Conservation (phyloP, 92 coral and sea anemone species). For the Siderastrea radians region DNA sequence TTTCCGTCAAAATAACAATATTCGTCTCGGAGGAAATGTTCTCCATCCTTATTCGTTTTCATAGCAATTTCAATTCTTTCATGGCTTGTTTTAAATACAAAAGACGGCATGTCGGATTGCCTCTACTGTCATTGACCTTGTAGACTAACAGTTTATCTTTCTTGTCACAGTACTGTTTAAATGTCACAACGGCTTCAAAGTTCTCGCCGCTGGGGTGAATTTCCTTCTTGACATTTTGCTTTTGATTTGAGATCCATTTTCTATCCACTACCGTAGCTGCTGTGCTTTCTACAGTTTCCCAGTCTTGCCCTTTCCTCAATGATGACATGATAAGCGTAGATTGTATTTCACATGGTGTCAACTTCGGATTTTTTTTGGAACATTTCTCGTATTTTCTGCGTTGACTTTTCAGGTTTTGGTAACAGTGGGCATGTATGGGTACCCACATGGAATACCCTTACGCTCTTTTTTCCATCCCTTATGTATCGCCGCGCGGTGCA, state of each 20-base stretch:
- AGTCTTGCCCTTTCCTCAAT: slow-evolving; percentile 30
- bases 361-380: slow-evolving; percentile 28
- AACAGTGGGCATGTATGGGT: slow-evolving; percentile 40
- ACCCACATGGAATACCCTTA: slow-evolving; percentile 41
- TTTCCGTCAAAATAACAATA: slow-evolving; percentile 74
- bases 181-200: slow-evolving; percentile 42
- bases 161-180: slow-evolving; percentile 46
- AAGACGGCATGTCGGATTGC: slow-evolving; percentile 69
- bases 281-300: slow-evolving; percentile 23
- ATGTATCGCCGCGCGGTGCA: slow-evolving; percentile 70
- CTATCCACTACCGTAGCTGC: slow-evolving; percentile 29
- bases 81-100: slow-evolving; percentile 60
- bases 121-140: slow-evolving; percentile 66
- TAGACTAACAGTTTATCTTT: slow-evolving; percentile 47
- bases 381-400: slow-evolving; percentile 15
- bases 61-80: slow-evolving; percentile 59
- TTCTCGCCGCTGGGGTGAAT: slow-evolving; percentile 36
- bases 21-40: slow-evolving; percentile 64
- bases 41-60: slow-evolving; percentile 60
- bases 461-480: slow-evolving; percentile 10
- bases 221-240: slow-evolving; percentile 28
- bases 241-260: slow-evolving; percentile 37
- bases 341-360: slow-evolving; percentile 35
- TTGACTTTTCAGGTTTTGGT: background rate
- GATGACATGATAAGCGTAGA: slow-evolving; percentile 30